Evolutionary conservation across 2,888 invertebrate genomes (phyloP), one percentile per base, ranked within the genome.

Genomic region (Celastrina argiolus): DNA sequence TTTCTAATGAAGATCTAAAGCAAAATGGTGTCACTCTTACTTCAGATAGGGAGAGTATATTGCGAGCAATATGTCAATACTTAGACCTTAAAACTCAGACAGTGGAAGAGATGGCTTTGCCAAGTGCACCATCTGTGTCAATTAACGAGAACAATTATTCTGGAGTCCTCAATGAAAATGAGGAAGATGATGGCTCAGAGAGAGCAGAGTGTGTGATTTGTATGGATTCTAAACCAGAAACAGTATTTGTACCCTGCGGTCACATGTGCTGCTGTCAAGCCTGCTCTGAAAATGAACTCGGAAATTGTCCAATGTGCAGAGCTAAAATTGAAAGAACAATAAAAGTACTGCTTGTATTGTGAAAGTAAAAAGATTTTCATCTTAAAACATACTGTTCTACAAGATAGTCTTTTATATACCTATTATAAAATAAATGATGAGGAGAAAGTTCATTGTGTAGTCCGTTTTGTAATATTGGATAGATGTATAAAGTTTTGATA

Each of bases 161-260:
- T 67, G 87, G 88, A 63, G 86, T 88, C 39, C 75, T 88, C 10
- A 82, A 74, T 70, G 70, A 73, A 70, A 74, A 79, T 68, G 80
- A 85, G 68, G 77, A 78, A 68, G 84, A 84, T 64, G 78, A 74
- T 65, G 70, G 76, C 39, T 63, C 67, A 75, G 80, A 80, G 58
- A 88, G 88, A 70, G 91, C 93, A 8, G 97, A 97, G 87, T 97
- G 97, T 90, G 95, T 96, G 42, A 92, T 97, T 74, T 97, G 97
- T 81, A 93, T 97, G 93, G 96, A 97, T 83, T 85, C 89, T 73
- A 92, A 91, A 81, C 85, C 87, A 74, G 93, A 94, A 81, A 92
- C 96, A 65, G 95, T 97, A 76, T 97, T 96, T 90, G 93, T 97
- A 74, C 96, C 96, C 66, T 97, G 97, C 81, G 97, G 97, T 67